Base-by-base conservation (phyloP, 2,888 invertebrate genomes). In the Romanomermis culicivorax region DNA sequence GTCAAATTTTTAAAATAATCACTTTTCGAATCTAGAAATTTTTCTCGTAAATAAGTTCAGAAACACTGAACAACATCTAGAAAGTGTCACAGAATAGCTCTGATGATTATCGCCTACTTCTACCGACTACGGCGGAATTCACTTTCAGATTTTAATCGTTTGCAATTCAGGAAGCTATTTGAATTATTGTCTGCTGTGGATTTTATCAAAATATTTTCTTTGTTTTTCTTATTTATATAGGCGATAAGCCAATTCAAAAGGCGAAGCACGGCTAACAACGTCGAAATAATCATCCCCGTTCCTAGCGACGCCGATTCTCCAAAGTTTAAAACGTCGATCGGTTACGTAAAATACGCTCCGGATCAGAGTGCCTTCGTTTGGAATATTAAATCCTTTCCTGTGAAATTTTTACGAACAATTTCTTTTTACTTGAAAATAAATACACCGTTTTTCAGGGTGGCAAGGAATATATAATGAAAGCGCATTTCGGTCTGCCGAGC, bases 211-310 rank as follows among this genome's bases (percentile, higher is more conserved):
- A n/a, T n/a, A n/a, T n/a, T n/a, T n/a, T n/a, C n/a, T n/a, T n/a
- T n/a, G n/a, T n/a, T n/a, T n/a, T n/a, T n/a, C n/a, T n/a, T n/a
- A n/a, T n/a, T n/a, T n/a, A n/a, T 64, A 30, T 59, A 75, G 74
- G 95, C 95, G 0, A 88, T 93, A 71, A 89, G 89, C 29, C 95
- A 95, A 71, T 97, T 95, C 71, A 95, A 95, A 69, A 77, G 93
- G 36, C 78, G 93, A 51, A 93, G 93, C 0, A 95, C 93, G 0
- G 95, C 95, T 1, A 97, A 97, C 69, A 93, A 95, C 74, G 95
- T 95, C 47, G 95, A 95, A 73, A 91, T 95, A 60, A 82, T 88
- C 29, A 87, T 91, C 65, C 88, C 89, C 0, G 89, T 89, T 49
- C 89, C 89, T 27, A 83, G 82, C 54, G 95, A 97, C 76, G 95